Percentiles rank a stretch among this genome's conserved stretches.
These are phyloP conservation scores for Pseudorhombus dupliciocellatus DNA, from an alignment of 2,113 vertebrate species.

Conservation along the genomic window DNA sequence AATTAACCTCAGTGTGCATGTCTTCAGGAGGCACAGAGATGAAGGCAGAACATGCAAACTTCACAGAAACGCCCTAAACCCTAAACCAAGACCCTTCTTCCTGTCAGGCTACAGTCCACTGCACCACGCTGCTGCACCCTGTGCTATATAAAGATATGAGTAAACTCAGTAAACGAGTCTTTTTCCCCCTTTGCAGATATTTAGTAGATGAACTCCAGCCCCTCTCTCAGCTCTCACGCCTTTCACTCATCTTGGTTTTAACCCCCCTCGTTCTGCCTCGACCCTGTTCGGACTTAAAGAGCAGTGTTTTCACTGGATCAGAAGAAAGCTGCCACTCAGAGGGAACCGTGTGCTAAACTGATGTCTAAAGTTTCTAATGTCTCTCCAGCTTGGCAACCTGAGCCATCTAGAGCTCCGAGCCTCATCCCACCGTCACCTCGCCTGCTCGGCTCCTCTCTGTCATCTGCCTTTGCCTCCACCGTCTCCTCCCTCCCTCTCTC, in stretches of 20 bases:
- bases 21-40: too few species aligned
- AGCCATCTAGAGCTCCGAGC: conserved; percentile 25
- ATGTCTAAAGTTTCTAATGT: conserved; percentile 5
- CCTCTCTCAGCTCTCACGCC: conserved; percentile 5
- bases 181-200: too few species aligned
- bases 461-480: conserved; percentile 16
- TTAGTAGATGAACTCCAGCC: neutral
- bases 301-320: neutral
- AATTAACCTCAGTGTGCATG: too few species aligned
- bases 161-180: too few species aligned
- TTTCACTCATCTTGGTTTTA: neutral
- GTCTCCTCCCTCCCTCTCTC: conserved; percentile 26
- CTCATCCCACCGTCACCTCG: conserved; percentile 55
- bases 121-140: too few species aligned
- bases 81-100: too few species aligned
- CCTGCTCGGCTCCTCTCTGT: conserved; percentile 10
- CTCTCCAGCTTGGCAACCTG: conserved; percentile 16
- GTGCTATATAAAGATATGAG: too few species aligned
- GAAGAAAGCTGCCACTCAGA: conserved; percentile 15
- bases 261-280: neutral
- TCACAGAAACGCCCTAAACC: too few species aligned
- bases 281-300: neutral
- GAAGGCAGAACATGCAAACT: too few species aligned
- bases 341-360: neutral
- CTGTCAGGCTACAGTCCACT: too few species aligned